A percentile compares a stretch with the other conserved stretches of the same genome.
Conservation (phyloP, 1,140 invertebrate species). For the Cotesia chilonis region DNA sequence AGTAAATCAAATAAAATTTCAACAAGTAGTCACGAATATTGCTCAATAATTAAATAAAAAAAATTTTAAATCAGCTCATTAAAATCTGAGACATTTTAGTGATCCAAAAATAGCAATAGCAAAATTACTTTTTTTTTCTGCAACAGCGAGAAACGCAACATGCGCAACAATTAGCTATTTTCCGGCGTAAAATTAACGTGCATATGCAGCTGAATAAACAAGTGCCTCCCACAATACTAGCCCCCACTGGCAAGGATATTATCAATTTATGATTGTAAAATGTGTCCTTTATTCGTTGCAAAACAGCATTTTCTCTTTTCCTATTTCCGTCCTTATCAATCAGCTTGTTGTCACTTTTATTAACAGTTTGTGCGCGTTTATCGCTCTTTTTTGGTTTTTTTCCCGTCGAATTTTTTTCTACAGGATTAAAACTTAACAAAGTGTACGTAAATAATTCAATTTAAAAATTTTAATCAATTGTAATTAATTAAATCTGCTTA, state of each 20-base stretch:
- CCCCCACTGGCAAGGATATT: slow-evolving; percentile 24
- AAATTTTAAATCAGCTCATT: too few relatives aligned
- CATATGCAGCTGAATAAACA: slow-evolving; percentile 54
- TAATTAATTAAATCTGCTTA: slow-evolving; percentile 3
- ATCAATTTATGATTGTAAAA: slow-evolving; percentile 28
- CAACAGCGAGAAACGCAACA: too few relatives aligned
- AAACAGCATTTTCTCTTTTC: background rate
- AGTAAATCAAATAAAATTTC: too few relatives aligned
- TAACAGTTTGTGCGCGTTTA: background rate
- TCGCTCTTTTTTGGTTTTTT: background rate
- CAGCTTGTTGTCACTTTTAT: too few relatives aligned
- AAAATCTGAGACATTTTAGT: too few relatives aligned
- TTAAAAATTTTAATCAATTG: background rate
- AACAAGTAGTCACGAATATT: too few relatives aligned
- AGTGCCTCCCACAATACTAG: slow-evolving; percentile 26
- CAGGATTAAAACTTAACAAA: slow-evolving; percentile 27
- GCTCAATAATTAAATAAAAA: too few relatives aligned
- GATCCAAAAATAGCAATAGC: too few relatives aligned
- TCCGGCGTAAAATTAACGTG: slow-evolving; percentile 48
- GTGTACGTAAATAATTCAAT: background rate
- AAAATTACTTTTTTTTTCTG: slow-evolving; percentile 26
- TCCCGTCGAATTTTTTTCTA: background rate
- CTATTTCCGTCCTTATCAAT: too few relatives aligned
- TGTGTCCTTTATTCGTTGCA: background rate
- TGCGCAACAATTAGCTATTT: slow-evolving; percentile 38